Percentiles rank a stretch among this genome's conserved stretches.
These are phyloP conservation scores for Ciconia maguari DNA, from an alignment of 2,113 vertebrate genomes.

Conservation along the genomic window DNA sequence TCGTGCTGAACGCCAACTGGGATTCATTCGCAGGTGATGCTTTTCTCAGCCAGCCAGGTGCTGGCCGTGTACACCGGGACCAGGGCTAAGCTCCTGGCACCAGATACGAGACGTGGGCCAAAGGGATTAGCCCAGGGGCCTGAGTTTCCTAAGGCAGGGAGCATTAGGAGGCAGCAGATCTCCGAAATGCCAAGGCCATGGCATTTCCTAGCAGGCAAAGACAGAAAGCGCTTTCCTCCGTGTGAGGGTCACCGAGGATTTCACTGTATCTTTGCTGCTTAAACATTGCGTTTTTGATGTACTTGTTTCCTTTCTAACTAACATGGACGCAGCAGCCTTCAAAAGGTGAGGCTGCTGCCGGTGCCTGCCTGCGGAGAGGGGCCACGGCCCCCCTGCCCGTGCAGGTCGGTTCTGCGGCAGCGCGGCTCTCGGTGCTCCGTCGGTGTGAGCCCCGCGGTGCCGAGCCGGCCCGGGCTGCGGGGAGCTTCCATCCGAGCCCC, in stretches of 20 bases:
- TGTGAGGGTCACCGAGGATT: not conserved
- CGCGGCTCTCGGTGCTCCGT: not conserved
- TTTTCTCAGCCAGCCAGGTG: constrained; percentile 14
- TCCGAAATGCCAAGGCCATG: constrained; percentile 66
- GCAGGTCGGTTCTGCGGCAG: accelerated
- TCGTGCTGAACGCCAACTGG: not conserved
- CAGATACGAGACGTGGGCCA: not conserved
- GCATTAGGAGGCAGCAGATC: not conserved
- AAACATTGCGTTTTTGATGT: not conserved
- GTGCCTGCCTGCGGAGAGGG: too few species aligned
- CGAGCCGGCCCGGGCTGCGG: not conserved
- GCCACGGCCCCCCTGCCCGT: accelerated
- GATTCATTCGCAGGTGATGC: not conserved
- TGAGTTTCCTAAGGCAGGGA: not conserved
- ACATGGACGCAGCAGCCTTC: not conserved
- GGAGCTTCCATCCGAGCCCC: not conserved
- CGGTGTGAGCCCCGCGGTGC: accelerated
- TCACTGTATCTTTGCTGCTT: not conserved
- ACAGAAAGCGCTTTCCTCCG: not conserved
- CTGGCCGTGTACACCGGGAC: not conserved
- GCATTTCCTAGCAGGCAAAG: constrained; percentile 3
- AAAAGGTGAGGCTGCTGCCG: not conserved
- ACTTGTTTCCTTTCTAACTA: not conserved
- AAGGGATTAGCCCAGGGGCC: constrained; percentile 33
- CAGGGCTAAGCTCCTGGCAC: constrained; percentile 25